Conservation (phyloP, 1,140 invertebrate species). For the Latrodectus geometricus region DNA sequence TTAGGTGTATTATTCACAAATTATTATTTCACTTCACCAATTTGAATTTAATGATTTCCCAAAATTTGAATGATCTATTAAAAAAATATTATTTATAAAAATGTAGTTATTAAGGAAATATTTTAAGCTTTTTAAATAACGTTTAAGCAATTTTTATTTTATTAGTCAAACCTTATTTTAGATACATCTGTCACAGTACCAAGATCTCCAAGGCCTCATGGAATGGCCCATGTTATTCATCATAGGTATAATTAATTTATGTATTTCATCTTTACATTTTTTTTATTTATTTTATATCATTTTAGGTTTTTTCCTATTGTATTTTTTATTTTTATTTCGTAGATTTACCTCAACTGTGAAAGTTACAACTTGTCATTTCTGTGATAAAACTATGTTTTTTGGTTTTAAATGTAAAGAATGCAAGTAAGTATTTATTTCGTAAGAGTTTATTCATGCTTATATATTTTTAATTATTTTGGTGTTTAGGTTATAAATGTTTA, state of each 20-base stretch:
- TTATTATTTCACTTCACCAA: too few relatives aligned
- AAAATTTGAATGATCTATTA: too few relatives aligned
- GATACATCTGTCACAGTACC: slow-evolving; percentile 78
- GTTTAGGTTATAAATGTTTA: too few relatives aligned
- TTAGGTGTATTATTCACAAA: too few relatives aligned
- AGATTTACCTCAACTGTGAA: slow-evolving; percentile 86
- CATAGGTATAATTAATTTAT: slow-evolving; percentile 74
- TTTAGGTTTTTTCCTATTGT: background rate
- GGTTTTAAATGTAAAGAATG: slow-evolving; percentile 94
- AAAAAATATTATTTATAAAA: too few relatives aligned
- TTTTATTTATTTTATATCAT: background rate
- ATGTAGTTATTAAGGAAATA: too few relatives aligned
- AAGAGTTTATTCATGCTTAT: too few relatives aligned
- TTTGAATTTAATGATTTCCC: too few relatives aligned
- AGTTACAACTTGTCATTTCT: slow-evolving; percentile 89
- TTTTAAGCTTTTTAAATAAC: too few relatives aligned
- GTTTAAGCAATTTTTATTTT: too few relatives aligned
- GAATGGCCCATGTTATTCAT: slow-evolving; percentile 89
- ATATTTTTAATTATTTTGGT: too few relatives aligned
- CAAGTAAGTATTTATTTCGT: slow-evolving; percentile 73
- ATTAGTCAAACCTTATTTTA: slow-evolving; percentile 61
- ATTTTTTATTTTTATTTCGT: slow-evolving; percentile 17
- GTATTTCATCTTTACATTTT: background rate
- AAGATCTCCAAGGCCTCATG: slow-evolving; percentile 76
- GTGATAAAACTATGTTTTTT: slow-evolving; percentile 91